A percentile compares a stretch with the other conserved stretches of the same genome.
Evolutionary conservation across 2,797 vertebrate species (phyloP).

Genomic region (Tadarida brasiliensis): DNA sequence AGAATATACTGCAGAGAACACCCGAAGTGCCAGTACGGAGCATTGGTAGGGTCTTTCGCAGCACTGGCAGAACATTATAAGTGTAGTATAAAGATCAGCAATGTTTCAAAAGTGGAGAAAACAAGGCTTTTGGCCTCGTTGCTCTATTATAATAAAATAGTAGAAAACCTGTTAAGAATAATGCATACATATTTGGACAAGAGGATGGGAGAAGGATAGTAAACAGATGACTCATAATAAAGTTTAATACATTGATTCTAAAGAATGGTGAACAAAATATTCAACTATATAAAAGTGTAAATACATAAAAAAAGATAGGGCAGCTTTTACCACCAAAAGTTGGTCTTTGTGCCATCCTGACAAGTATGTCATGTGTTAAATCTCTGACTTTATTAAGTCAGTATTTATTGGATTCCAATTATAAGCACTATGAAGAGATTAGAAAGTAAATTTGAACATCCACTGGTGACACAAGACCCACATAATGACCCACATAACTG

Average conservation of each 20-base stretch:
- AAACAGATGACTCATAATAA: slow-evolving; percentile 11
- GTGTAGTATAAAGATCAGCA: slow-evolving; percentile 63
- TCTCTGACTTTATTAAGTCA: slow-evolving; percentile 37
- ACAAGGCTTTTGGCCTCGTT: background rate
- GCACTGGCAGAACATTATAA: slow-evolving; percentile 27
- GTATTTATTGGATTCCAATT: background rate
- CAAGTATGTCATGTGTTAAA: background rate
- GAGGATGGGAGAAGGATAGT: background rate
- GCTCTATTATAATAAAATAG: background rate
- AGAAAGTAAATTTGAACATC: slow-evolving; percentile 53
- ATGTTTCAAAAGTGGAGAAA: background rate
- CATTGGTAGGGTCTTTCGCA: background rate
- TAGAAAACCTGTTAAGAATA: slow-evolving; percentile 25
- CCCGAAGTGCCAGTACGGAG: slow-evolving; percentile 3
- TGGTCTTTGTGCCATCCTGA: background rate
- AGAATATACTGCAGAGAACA: slow-evolving; percentile 27
- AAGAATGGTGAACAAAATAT: slow-evolving; percentile 16
- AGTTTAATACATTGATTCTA: background rate
- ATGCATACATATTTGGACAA: background rate
- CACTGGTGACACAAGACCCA: background rate
- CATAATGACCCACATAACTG: background rate
- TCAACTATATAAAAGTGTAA: slow-evolving; percentile 15
- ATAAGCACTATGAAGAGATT: background rate
- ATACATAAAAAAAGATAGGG: background rate
- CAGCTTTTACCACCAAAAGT: background rate